Evolutionary conservation across 2,888 invertebrate genomes (phyloP), one percentile per base, ranked within the genome.

Genomic region (Eupithecia abbreviata): DNA sequence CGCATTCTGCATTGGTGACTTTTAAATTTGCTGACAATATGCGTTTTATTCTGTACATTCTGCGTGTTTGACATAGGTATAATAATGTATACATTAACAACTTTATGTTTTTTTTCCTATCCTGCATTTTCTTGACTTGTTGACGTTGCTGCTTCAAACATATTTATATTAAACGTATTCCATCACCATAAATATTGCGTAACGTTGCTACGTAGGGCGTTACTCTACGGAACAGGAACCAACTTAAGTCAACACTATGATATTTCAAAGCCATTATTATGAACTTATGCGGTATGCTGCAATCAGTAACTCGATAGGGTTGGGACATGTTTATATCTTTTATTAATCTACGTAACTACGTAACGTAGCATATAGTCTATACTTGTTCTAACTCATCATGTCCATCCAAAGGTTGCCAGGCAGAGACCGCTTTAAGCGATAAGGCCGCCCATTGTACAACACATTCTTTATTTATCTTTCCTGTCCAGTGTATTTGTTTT

Each of bases 321-420:
- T 55, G 55, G 55, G 6, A 15, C n/a, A n/a, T n/a, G 55, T 55
- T 55, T 55, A 3, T 55, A 7, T 55, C n/a, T 55, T 2, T n/a
- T 55, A 55, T n/a, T n/a, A 55, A 55, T 9, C n/a, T 55, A 55
- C 55, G 55, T 55, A 55, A n/a, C n/a, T 55, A 55, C 55, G n/a
- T 55, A n/a, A 55, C n/a, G n/a, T 55, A n/a, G 13, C 49, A 4
- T 49, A 49, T 49, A 15, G 49, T n/a, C n/a, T n/a, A n/a, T n/a
- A n/a, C n/a, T n/a, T n/a, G n/a, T n/a, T n/a, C n/a, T n/a, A n/a
- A n/a, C n/a, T n/a, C n/a, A n/a, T n/a, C n/a, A n/a, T n/a, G n/a
- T n/a, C n/a, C n/a, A n/a, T n/a, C n/a, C n/a, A n/a, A n/a, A n/a
- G n/a, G n/a, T n/a, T n/a, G n/a, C n/a, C n/a, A n/a, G n/a, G n/a